These are phyloP conservation scores for Ceryle rudis DNA, from an alignment of 2,797 vertebrate species.

Conservation along the genomic window DNA sequence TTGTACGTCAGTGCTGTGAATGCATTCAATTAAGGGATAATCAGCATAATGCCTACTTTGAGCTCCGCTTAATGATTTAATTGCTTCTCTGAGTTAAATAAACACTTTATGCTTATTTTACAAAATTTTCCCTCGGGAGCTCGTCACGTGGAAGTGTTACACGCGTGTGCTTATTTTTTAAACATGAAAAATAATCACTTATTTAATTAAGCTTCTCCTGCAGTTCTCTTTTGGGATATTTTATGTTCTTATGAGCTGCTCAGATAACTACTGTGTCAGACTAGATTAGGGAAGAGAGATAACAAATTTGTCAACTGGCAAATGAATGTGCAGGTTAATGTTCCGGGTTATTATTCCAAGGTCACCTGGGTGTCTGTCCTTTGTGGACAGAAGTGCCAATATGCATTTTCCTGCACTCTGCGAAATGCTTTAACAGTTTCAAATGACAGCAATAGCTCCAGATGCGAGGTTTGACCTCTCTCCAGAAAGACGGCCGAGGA, in stretches of 20 bases:
- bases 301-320: not conserved
- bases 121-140: slow-evolving; percentile 12
- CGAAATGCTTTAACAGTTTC: not conserved
- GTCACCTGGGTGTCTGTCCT: not conserved
- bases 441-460: not conserved
- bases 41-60: slow-evolving; percentile 56
- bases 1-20: not conserved
- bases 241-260: not conserved
- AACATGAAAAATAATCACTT: not conserved
- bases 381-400: not conserved
- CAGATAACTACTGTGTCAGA: not conserved
- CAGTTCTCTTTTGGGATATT: slow-evolving; percentile 21
- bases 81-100: slow-evolving; percentile 60
- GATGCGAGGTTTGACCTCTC: not conserved
- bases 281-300: not conserved
- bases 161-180: not conserved
- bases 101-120: slow-evolving; percentile 46
- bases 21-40: slow-evolving; percentile 40
- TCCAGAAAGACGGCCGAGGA: not conserved
- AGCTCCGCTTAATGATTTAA: slow-evolving; percentile 57
- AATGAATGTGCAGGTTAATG: not conserved
- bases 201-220: slow-evolving; percentile 42
- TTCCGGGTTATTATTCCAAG: not conserved
- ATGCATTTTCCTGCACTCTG: not conserved
- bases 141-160: not conserved